Conservation (phyloP, 2,888 invertebrate genomes). For the Oligia strigilis region DNA sequence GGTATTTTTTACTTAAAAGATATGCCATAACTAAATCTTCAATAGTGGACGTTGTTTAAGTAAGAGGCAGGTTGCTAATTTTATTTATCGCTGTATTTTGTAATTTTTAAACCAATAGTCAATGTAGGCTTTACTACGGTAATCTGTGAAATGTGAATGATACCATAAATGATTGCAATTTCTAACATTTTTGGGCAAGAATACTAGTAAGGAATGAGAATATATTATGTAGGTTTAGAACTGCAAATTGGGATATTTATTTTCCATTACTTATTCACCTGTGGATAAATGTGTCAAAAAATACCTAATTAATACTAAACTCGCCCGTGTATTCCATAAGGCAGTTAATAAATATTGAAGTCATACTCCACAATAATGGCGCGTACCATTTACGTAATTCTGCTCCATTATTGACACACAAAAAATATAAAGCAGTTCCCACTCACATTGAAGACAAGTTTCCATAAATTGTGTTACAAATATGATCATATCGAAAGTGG, state of each 20-base stretch:
- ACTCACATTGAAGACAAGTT: constrained; percentile 64
- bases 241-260: neutral
- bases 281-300: constrained; percentile 9
- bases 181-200: neutral
- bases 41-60: neutral
- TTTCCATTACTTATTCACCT: neutral
- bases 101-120: neutral
- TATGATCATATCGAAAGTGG: constrained; percentile 60
- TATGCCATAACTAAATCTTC: constrained; percentile 7
- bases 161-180: neutral
- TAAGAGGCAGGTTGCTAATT: neutral
- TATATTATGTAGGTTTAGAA: too few species aligned
- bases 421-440: constrained; percentile 64
- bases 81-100: neutral
- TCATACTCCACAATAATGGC: constrained; percentile 44
- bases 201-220: neutral
- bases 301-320: constrained; percentile 1
- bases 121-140: neutral
- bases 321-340: constrained; percentile 20
- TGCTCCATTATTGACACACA: constrained; percentile 63
- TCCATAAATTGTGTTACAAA: constrained; percentile 63
- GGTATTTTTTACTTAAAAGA: constrained; percentile 27
- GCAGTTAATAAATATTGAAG: constrained; percentile 53
- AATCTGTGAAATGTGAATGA: neutral
- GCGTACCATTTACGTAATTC: constrained; percentile 59